Evolutionary conservation across 2,797 vertebrate genomes (phyloP), one percentile per base, ranked within the genome.

Genomic region (Sylvilagus floridanus): DNA sequence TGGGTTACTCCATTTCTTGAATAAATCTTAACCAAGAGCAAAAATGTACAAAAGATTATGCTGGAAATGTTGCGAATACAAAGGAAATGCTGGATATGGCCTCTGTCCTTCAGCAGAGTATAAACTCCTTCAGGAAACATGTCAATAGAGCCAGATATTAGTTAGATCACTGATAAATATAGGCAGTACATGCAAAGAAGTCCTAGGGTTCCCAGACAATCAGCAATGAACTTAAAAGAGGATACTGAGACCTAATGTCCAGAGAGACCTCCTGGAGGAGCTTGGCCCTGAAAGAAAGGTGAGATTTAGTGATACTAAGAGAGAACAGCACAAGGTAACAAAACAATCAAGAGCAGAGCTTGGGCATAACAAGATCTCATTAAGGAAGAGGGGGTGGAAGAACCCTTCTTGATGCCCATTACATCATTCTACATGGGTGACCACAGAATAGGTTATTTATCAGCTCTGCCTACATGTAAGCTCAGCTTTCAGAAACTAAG

Each of bases 11-110:
- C 21, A 54, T 90, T 88, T 88, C 66, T 75, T 91, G 42, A 96
- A 78, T 6, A 91, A 79, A 93, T 88, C 32, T 95, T 93, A 79
- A 93, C 73, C 68, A 88, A 79, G 52, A 84, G 9, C 68, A 35
- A 84, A 95, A 52, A 60, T 16, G 1, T 90, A 2, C 73, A 96
- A 30, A 88, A 63, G 4, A 79, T 79, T 73, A 1, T 90, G 13
- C 17, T 81, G 72, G 47, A 83, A 91, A 73, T 66, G 10, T 35
- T 88, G 60, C 32, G 10, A 85, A 86, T 82, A 82, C 57, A 72
- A 69, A 86, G 32, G 28, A 93, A 88, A 88, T 87, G 30, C 47
- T 90, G 50, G 16, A 75, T 17, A n/a, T 63, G 52, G 32, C 69
- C 37, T 35, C 32, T 91, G 32, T 79, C 37, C 12, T 90, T 60